phyloP scores from a whole-genome alignment of 2,888 invertebrate species.

The Drosophila parthenogenetica region DNA sequence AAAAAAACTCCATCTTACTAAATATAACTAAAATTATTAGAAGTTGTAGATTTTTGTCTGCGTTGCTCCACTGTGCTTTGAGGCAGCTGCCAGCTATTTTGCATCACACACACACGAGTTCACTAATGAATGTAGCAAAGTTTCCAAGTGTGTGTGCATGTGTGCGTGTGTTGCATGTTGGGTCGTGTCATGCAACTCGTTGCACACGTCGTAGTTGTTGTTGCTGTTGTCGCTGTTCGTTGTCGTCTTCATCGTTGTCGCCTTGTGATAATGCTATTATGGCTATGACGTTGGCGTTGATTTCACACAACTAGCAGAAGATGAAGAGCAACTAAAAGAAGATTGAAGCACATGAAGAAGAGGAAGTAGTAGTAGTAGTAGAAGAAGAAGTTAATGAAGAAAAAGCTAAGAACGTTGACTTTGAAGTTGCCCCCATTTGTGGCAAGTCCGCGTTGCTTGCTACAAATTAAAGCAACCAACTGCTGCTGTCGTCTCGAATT shows the following conservation, averaged over 20 bases:
- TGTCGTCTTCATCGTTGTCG: constrained; percentile 48
- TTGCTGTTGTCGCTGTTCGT: constrained; percentile 30
- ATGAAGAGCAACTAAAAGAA: constrained; percentile 12
- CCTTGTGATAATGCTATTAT: constrained; percentile 76
- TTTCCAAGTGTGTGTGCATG: constrained; percentile 23
- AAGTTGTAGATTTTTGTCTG: background rate
- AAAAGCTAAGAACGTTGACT: constrained; percentile 55
- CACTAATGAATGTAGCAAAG: constrained; percentile 51
- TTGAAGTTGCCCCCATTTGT: constrained; percentile 39
- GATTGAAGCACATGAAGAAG: constrained; percentile 10
- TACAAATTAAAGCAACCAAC: constrained; percentile 3
- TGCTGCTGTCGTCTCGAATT: constrained; percentile 27
- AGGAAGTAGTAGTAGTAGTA: background rate
- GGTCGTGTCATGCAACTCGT: constrained; percentile 60
- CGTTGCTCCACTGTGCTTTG: constrained; percentile 46
- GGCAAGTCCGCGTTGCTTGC: constrained; percentile 4
- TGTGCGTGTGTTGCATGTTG: constrained; percentile 34
- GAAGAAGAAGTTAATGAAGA: constrained; percentile 4
- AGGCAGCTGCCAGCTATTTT: constrained; percentile 78
- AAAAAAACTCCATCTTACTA: no score
- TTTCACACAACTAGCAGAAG: constrained; percentile 38
- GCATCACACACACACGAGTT: constrained; percentile 51
- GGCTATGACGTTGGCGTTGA: constrained; percentile 69
- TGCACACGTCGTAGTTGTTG: constrained; percentile 44
- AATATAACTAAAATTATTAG: no score